These are phyloP conservation scores for Deroplatys truncata DNA, from an alignment of 2,888 invertebrate genomes.

Conservation along the genomic window DNA sequence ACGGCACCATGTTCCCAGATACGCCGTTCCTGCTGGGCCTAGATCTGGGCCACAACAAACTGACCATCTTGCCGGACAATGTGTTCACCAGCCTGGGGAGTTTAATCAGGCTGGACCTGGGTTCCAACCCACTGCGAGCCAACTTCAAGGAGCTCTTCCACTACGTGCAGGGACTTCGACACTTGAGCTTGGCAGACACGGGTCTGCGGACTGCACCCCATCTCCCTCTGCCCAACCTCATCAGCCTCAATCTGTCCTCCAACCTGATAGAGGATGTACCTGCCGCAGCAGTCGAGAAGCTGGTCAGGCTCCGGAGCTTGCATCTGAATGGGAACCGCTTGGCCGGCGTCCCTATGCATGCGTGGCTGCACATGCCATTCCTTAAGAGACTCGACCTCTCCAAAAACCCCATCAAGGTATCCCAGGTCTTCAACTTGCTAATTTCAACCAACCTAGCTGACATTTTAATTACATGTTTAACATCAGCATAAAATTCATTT, in stretches of 20 bases:
- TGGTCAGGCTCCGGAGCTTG: constrained; percentile 38
- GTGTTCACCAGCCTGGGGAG: constrained; percentile 40
- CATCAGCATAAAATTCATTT: too few relatives aligned
- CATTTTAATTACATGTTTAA: too few relatives aligned
- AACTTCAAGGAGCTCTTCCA: constrained; percentile 43
- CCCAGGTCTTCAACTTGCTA: not conserved
- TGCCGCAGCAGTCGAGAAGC: constrained; percentile 35
- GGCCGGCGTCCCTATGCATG: constrained; percentile 36
- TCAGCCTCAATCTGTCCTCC: constrained; percentile 39
- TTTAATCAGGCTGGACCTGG: constrained; percentile 39
- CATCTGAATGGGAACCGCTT: constrained; percentile 40
- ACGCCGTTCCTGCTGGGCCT: constrained; percentile 39
- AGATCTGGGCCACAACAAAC: constrained; percentile 39
- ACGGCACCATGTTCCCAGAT: constrained; percentile 40
- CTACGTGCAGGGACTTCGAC: constrained; percentile 40
- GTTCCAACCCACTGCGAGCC: constrained; percentile 39
- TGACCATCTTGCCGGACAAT: constrained; percentile 41
- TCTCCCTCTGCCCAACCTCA: constrained; percentile 40
- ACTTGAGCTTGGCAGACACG: constrained; percentile 38
- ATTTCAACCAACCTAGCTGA: too few relatives aligned
- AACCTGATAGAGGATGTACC: constrained; percentile 39
- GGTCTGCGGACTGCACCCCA: constrained; percentile 39
- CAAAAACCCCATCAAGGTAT: constrained; percentile 40
- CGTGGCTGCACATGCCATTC: constrained; percentile 39
- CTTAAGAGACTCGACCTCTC: constrained; percentile 40